A percentile compares a stretch with the other conserved stretches of the same genome.
phyloP scores from a whole-genome alignment of 1,140 invertebrate species.

The Cyphomyrmex costatus region DNA sequence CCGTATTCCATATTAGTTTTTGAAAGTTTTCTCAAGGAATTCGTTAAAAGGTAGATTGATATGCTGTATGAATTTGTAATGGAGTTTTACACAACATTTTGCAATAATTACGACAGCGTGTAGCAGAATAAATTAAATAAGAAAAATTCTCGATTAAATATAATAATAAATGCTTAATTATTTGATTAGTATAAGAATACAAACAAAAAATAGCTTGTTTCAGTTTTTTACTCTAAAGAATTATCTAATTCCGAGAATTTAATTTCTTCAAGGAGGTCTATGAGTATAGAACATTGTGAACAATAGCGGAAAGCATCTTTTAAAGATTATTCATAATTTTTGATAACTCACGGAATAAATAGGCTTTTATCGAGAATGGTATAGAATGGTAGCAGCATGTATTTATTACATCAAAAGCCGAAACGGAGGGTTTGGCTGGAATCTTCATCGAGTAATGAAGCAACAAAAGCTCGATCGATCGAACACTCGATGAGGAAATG shows the following conservation, averaged over 20 bases:
- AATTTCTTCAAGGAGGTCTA: neutral
- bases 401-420: neutral
- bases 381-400: neutral
- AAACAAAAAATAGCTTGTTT: neutral
- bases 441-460: conserved; percentile 32
- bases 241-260: neutral
- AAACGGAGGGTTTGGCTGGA: neutral
- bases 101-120: neutral
- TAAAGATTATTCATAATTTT: neutral
- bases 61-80: neutral
- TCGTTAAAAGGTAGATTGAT: neutral
- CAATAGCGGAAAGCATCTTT: neutral
- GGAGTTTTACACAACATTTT: neutral
- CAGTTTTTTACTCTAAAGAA: neutral
- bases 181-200: neutral
- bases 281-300: neutral
- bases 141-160: neutral
- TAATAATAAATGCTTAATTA: neutral
- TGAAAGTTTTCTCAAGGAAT: neutral
- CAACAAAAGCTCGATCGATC: conserved; percentile 43
- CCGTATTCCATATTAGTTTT: neutral
- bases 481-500: conserved; percentile 44
- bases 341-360: neutral
- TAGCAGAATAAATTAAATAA: conserved; percentile 2
- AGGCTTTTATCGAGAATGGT: neutral